phyloP scores from a whole-genome alignment of 2,797 vertebrate genomes.

The Pangasius djambal region DNA sequence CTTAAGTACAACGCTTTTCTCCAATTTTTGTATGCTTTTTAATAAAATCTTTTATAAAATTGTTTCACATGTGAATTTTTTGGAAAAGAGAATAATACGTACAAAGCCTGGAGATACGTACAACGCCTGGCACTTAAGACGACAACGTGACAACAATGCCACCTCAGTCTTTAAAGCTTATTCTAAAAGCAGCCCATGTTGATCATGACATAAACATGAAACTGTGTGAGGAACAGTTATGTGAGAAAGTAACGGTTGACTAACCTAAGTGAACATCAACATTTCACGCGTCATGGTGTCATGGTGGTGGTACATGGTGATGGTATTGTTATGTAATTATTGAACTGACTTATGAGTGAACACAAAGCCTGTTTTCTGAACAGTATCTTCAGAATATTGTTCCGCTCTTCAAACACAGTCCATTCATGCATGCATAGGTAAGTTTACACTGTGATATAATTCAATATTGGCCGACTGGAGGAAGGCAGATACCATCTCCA shows the following conservation, averaged over 20 bases:
- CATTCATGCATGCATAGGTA: background rate
- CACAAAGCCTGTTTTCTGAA: background rate
- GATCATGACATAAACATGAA: background rate
- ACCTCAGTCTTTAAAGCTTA: background rate
- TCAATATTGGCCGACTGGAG: background rate
- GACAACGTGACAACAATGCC: background rate
- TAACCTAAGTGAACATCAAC: background rate
- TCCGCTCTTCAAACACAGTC: background rate
- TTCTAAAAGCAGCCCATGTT: background rate
- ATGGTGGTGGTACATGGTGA: background rate
- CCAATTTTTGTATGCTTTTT: background rate
- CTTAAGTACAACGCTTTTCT: background rate
- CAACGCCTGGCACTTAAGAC: background rate
- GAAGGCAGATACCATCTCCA: slow-evolving; percentile 1
- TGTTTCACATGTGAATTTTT: background rate
- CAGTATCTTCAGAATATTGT: background rate
- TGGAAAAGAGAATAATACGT: background rate
- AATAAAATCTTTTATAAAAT: slow-evolving; percentile 10
- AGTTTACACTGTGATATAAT: background rate
- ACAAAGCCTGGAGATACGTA: background rate
- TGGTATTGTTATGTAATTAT: background rate
- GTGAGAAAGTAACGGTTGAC: background rate
- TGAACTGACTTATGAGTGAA: background rate
- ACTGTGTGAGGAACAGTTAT: background rate
- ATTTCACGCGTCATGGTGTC: background rate